Base-by-base conservation (phyloP, 2,113 vertebrate genomes). In the Nesogale talazaci region DNA sequence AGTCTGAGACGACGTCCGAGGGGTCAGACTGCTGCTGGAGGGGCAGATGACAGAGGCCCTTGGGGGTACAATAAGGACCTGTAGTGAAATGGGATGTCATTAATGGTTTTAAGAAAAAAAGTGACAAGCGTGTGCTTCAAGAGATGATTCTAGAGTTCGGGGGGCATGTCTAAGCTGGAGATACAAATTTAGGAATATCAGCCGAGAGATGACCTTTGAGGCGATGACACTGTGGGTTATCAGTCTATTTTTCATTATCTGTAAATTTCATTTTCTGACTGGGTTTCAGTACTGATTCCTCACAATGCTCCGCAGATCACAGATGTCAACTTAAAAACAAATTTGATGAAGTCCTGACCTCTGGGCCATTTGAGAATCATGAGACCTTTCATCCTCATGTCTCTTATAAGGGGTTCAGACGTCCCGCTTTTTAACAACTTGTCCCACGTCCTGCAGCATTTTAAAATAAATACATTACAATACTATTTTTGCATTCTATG, bases 261-360 rank as follows among this genome's bases (percentile, higher is more conserved):
- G 27, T 74, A 89, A 86, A 83, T 31, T 59, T 42, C 7, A 90
- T 69, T 87, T 85, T 78, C 31, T 70, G 74, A 84, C 57, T 80
- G 29, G 59, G 25, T 84, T 31, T 86, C 38, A 70, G 42, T 40
- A 36, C 36, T 76, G 72, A 34, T 79, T 46, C 38, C 17, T 90
- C 16, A 65, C 16, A 77, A 3, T 29, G 63, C 31, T 40, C n/a
- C 84, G 74, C 19, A 80, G n/a, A 42, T 63, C 10, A 63, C 90
- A 89, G 52, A n/a, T 10, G 74, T 80, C n/a, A 88, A 92, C 19
- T 38, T 8, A 38, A 38, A 67, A 75, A 82, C 2, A 52, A 52
- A 36, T 36, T 63, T 25, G 25, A 8, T 75, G 10, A 81, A 61
- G 20, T 42, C 69, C 57, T 89, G 46, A 80, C 15, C 7, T 46